A percentile compares a stretch with the other conserved stretches of the same genome.
Evolutionary conservation across 2,113 vertebrate species (phyloP).

Genomic region (Abramis brama): DNA sequence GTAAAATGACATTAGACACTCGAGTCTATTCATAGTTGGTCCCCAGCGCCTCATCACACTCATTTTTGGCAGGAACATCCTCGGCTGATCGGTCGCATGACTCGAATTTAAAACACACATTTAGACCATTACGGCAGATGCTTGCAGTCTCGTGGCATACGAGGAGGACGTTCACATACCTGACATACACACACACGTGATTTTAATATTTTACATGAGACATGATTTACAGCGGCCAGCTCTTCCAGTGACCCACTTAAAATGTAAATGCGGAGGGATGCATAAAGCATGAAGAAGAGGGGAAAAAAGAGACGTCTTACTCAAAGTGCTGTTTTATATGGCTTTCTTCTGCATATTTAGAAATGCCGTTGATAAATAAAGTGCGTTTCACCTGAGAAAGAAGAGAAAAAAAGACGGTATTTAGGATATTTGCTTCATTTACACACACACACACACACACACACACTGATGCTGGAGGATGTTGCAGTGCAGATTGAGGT

Average conservation of each 20-base stretch:
- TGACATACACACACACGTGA: not conserved
- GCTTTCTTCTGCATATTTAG: slow-evolving; percentile 91
- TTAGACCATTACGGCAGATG: not conserved
- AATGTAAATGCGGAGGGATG: too few relatives aligned
- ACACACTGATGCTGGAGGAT: not conserved
- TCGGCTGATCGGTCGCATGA: not conserved
- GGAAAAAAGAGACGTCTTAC: slow-evolving; percentile 70
- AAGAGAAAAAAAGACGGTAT: not conserved
- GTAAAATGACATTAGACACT: slow-evolving; percentile 3
- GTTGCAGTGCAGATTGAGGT: not conserved
- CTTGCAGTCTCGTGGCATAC: not conserved
- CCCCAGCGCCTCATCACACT: not conserved
- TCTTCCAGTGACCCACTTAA: not conserved
- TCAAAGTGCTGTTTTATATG: slow-evolving; percentile 98
- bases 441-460: not conserved
- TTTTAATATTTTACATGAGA: not conserved
- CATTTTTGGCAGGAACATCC: not conserved
- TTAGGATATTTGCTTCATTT: not conserved
- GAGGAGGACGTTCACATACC: not conserved
- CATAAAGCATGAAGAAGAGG: not conserved
- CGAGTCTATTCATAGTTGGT: slow-evolving; percentile 21
- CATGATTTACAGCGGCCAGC: not conserved
- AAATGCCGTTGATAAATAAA: slow-evolving; percentile 95
- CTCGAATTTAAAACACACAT: not conserved
- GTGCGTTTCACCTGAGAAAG: slow-evolving; percentile 90